These are phyloP conservation scores for Adoxophyes honmai DNA, from an alignment of 1,140 invertebrate genomes.

Conservation along the genomic window DNA sequence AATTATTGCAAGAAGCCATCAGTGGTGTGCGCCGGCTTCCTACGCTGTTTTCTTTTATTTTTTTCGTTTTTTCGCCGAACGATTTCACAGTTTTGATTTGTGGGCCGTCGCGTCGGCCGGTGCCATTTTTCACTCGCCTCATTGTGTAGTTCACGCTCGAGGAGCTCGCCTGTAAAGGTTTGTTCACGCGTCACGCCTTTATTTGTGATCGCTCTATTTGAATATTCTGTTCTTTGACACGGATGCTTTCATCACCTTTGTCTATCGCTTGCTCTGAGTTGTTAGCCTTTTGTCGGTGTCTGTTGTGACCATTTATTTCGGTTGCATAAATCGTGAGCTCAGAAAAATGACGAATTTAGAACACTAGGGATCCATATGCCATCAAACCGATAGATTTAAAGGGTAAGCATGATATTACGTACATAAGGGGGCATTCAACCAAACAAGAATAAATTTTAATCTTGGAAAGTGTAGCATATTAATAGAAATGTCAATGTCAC, in stretches of 20 bases:
- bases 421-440: no score
- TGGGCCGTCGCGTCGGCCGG: constrained; percentile 43
- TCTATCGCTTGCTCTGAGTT: no score
- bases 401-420: no score
- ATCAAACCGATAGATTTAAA: no score
- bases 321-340: no score
- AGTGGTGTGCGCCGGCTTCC: constrained; percentile 67
- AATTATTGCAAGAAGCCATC: constrained; percentile 77
- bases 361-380: no score
- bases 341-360: no score
- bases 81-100: constrained; percentile 65
- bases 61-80: constrained; percentile 46
- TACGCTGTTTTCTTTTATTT: constrained; percentile 51
- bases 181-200: constrained; percentile 38
- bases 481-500: no score
- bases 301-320: no score
- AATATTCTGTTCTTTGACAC: constrained; percentile 16
- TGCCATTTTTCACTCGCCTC: constrained; percentile 60
- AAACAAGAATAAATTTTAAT: no score
- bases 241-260: neutral
- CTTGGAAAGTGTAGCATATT: no score
- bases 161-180: constrained; percentile 34
- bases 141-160: constrained; percentile 53
- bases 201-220: constrained; percentile 28
- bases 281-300: no score